Base-by-base conservation (phyloP, 1,140 invertebrate genomes). In the Scaptomyza hsui region DNA sequence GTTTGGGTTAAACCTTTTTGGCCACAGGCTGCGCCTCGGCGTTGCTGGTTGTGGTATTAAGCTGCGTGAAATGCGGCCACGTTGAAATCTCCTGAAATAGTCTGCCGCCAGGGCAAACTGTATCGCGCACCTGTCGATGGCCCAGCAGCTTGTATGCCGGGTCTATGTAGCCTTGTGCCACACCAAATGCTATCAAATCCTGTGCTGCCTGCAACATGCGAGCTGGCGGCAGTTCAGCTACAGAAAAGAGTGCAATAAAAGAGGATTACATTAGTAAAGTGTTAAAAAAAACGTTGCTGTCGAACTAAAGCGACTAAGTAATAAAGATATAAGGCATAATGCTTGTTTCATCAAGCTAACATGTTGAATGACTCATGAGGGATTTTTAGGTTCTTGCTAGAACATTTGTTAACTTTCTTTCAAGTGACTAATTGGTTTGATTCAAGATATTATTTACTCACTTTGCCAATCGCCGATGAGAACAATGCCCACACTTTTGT, bases 401-500 rank as follows among this genome's bases (percentile, higher is more conserved):
- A n/a, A n/a, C n/a, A n/a, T n/a, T n/a, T n/a, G n/a, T n/a, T n/a
- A n/a, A n/a, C n/a, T n/a, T n/a, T n/a, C n/a, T n/a, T n/a, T n/a
- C n/a, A n/a, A n/a, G n/a, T n/a, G n/a, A n/a, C n/a, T n/a, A n/a
- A n/a, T n/a, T n/a, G n/a, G n/a, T n/a, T n/a, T n/a, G n/a, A n/a
- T n/a, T n/a, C n/a, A n/a, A n/a, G n/a, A n/a, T n/a, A n/a, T n/a
- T n/a, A n/a, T n/a, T n/a, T 45, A 89, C 75, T 92, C 88, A 94
- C 94, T 91, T 91, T 91, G 91, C 93, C 94, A 95, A 78, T 94
- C 94, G 26, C 93, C 95, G 62, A 97, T 95, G 4, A 97, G 91
- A 24, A 94, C 94, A 70, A 97, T 95, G 49, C 95, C 96, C 16
- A 97, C 93, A 65, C 95, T 96, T 48, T 91, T 92, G 42, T 89